Conservation (phyloP, 1,140 invertebrate genomes). For the Macrostomum lignano region DNA sequence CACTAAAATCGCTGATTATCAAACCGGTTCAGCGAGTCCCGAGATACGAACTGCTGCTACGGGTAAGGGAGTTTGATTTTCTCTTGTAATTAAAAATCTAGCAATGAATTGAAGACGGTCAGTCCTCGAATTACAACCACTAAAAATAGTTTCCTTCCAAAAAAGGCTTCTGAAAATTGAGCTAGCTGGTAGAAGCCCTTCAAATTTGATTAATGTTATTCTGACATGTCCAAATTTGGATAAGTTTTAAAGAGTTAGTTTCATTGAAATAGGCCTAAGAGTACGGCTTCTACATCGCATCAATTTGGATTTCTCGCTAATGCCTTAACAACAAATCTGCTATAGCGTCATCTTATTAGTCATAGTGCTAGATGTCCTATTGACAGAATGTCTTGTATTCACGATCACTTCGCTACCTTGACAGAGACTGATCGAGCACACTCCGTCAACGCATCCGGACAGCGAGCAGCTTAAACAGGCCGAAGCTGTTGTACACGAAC, state of each 20-base stretch:
- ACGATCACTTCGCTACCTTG: no score
- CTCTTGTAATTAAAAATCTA: no score
- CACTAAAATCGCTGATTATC: conserved; percentile 69
- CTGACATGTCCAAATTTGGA: no score
- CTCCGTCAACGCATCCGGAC: conserved; percentile 54
- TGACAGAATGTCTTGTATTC: no score
- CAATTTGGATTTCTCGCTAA: conserved; percentile 7
- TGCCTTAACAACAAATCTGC: background rate
- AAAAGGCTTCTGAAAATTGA: no score
- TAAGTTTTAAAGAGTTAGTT: no score
- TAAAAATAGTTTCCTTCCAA: no score
- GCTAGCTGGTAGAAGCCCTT: no score
- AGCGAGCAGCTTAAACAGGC: conserved; percentile 49
- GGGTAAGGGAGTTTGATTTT: conserved; percentile 31
- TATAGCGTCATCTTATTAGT: background rate
- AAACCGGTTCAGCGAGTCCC: conserved; percentile 88
- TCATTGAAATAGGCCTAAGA: no score
- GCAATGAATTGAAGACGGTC: no score
- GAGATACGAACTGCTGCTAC: conserved; percentile 66
- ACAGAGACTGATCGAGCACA: conserved; percentile 67
- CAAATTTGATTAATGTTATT: no score
- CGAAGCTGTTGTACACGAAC: conserved; percentile 58
- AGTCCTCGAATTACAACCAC: no score
- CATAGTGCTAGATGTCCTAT: background rate
- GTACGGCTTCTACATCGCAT: conserved; percentile 6